Base-by-base conservation (phyloP, 1,140 invertebrate species). In the Bombus waltoni region DNA sequence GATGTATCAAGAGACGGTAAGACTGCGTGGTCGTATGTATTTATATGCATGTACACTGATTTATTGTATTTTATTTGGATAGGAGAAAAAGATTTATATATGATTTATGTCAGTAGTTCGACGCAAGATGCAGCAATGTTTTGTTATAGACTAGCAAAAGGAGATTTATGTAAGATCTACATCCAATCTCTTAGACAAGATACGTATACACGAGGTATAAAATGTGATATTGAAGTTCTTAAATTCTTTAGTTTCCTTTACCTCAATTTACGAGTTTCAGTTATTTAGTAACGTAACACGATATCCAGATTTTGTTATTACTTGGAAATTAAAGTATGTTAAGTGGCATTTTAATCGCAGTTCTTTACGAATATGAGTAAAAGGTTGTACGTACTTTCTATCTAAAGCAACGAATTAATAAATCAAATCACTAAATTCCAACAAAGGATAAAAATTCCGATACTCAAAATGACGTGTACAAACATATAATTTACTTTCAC, bases 401-500 rank as follows among this genome's bases (percentile, higher is more conserved):
- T 40, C 22, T 40, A 40, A 71, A 13, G 70, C 65, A 66, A n/a
- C n/a, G n/a, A 66, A 66, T 66, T 66, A 66, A 66, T 66, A 66
- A 71, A 28, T 71, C 38, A 25, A 38, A 28, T 11, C 32, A 38
- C 25, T 40, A 28, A 71, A 71, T 40, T 40, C 25, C 35, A 28
- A 40, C 38, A 35, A 71, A 71, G 32, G 10, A 35, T 68, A 32
- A 68, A 40, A 35, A 71, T 40, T 71, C 38, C 18, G 25, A 35
- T 40, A 40, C 38, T 71, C 70, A 25, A 40, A 38, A 35, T 40
- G 70, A 71, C 18, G 70, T 71, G 35, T 40, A 28, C 22, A 35
- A 40, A 71, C 70, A 40, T 71, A 71, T 71, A 71, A 71, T 71
- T 71, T 71, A 71, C 70, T 71, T 71, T 71, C 70, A 71, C 70